Evolutionary conservation across 1,140 invertebrate species (phyloP), one percentile per base, ranked within the genome.

Genomic region (Megalopta genalis): DNA sequence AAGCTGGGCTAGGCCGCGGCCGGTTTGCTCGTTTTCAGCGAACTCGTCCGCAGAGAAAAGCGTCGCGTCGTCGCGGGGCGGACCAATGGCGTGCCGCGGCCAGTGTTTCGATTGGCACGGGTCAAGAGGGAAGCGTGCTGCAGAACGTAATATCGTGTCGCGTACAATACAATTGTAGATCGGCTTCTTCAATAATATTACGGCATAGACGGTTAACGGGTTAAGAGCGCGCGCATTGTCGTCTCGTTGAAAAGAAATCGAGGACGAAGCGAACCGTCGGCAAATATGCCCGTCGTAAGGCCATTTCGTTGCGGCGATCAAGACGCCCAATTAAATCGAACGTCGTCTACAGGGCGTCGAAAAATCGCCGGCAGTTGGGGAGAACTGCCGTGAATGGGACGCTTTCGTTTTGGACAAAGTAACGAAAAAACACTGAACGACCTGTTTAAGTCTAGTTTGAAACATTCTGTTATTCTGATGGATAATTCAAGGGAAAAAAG

Each of bases 191-290:
- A 81, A 85, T 85, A 85, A 86, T 86, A 86, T 86, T 86, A 85
- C 71, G 64, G 83, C 80, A 77, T 86, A 78, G 60, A 73, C 76
- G 83, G 84, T 86, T 85, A 82, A 82, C 80, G 67, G 84, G 84
- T 86, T 86, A 86, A 86, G 84, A 82, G 84, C 84, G 76, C 84
- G 76, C 84, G 85, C 80, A 71, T 83, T 86, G 85, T 80, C 73
- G 76, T 86, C 85, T 86, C 85, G 80, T 86, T 85, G 77, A 80
- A 86, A 73, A 86, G 85, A 86, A 86, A 86, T 86, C 85, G 85
- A 86, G 85, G 84, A 86, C 85, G 77, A 77, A 86, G 86, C 85
- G 85, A 86, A 85, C 84, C 83, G 84, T 86, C 84, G 81, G 85
- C 83, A 86, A 86, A 86, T 86, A 86, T 71, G 72, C 62, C 72